Conservation (phyloP, 2,888 invertebrate species). For the Mechanitis mazaeus region DNA sequence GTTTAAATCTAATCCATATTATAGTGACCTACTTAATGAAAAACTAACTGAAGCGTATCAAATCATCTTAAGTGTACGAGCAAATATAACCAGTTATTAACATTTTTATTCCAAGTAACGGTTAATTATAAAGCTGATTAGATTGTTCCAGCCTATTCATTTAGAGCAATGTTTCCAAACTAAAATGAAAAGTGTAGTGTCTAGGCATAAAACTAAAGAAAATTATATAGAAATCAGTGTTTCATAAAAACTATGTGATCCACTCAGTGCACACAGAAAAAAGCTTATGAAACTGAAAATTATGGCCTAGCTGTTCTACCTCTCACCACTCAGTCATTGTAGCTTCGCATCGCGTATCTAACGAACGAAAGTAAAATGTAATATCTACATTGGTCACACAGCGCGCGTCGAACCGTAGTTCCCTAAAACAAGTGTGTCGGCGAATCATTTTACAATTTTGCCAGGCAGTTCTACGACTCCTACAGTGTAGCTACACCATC, state of each 20-base stretch:
- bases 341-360: slow-evolving; percentile 38
- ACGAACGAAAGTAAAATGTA: slow-evolving; percentile 62
- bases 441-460: slow-evolving; percentile 26
- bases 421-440: slow-evolving; percentile 47
- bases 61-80: slow-evolving; percentile 39
- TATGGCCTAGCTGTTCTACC: slow-evolving; percentile 14
- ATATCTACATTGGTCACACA: slow-evolving; percentile 48
- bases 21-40: slow-evolving; percentile 27
- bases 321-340: slow-evolving; percentile 27
- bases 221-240: too few species aligned
- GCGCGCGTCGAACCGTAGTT: slow-evolving; percentile 62
- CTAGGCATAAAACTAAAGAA: too few species aligned
- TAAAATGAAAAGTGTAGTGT: too few species aligned
- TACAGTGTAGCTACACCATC: slow-evolving; percentile 23
- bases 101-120: slow-evolving; percentile 9
- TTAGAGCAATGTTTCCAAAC: not conserved
- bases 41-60: slow-evolving; percentile 40
- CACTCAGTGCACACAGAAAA: slow-evolving; percentile 21
- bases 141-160: not conserved
- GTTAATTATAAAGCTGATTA: slow-evolving; percentile 2
- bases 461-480: slow-evolving; percentile 18
- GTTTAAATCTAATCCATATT: slow-evolving; percentile 28
- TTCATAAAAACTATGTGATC: slow-evolving; percentile 15
- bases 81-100: slow-evolving; percentile 13
- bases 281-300: slow-evolving; percentile 21